Conservation (phyloP, 2,888 invertebrate species). For the Slavum lentiscoides region DNA sequence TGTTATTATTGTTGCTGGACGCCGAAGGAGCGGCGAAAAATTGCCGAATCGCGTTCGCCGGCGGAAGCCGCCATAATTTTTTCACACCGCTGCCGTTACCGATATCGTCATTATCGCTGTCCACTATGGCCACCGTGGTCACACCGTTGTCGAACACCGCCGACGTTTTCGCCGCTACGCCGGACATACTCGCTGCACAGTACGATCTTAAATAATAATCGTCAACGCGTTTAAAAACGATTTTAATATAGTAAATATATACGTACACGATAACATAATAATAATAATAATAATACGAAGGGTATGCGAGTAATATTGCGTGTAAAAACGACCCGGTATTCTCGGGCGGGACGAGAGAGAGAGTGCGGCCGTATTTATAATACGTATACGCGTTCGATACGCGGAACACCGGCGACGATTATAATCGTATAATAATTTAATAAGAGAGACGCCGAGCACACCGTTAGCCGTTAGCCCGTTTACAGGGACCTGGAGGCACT, state of each 20-base stretch:
- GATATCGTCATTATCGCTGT: slow-evolving; percentile 16
- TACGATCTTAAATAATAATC: slow-evolving; percentile 4
- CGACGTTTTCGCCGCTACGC: slow-evolving; percentile 19
- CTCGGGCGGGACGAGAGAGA: not conserved
- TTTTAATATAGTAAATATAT: not conserved
- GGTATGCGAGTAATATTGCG: too few relatives aligned
- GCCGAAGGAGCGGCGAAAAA: slow-evolving; percentile 9
- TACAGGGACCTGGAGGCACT: not conserved
- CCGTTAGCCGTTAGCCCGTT: not conserved
- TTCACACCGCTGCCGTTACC: not conserved
- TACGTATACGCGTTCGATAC: not conserved
- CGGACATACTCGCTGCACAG: not conserved
- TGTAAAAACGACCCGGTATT: too few relatives aligned
- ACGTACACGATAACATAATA: too few relatives aligned
- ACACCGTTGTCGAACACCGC: slow-evolving; percentile 40
- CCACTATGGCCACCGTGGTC: slow-evolving; percentile 38
- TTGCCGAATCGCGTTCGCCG: slow-evolving; percentile 5
- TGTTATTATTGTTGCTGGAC: not conserved
- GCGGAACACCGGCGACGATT: not conserved
- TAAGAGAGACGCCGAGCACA: slow-evolving; percentile 24
- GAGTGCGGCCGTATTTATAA: not conserved
- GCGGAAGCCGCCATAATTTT: not conserved
- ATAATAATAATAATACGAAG: too few relatives aligned
- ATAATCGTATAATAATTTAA: slow-evolving; percentile 37
- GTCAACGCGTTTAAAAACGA: not conserved